Evolutionary conservation across 2,113 vertebrate species (phyloP).

Genomic region (Pleuronectes platessa): DNA sequence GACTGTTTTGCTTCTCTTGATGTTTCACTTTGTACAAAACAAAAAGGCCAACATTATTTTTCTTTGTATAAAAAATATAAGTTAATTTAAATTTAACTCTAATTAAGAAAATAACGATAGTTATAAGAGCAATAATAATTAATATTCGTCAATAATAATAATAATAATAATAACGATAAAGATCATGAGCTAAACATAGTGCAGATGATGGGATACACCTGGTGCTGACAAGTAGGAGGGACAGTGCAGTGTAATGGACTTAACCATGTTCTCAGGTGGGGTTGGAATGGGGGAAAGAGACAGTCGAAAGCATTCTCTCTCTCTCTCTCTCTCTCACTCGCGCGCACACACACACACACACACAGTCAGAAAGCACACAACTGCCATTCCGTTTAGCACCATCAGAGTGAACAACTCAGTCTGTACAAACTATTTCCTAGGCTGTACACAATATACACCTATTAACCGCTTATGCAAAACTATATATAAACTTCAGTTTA

Average conservation of each 20-base stretch:
- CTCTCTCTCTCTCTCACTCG: background rate
- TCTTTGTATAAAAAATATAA: slow-evolving; percentile 89
- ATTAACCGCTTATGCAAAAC: slow-evolving; percentile 58
- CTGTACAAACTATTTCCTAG: slow-evolving; percentile 70
- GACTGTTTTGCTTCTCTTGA: slow-evolving; percentile 78
- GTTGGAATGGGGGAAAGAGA: slow-evolving; percentile 35
- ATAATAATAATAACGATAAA: slow-evolving; percentile 73
- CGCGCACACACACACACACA: slow-evolving; percentile 26
- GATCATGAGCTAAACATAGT: slow-evolving; percentile 86
- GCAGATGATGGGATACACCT: slow-evolving; percentile 83
- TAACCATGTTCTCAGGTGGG: slow-evolving; percentile 66
- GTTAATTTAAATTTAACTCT: slow-evolving; percentile 88
- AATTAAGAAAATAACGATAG: slow-evolving; percentile 87
- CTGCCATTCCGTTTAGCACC: slow-evolving; percentile 82
- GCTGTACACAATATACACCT: slow-evolving; percentile 69
- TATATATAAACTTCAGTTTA: slow-evolving; percentile 64
- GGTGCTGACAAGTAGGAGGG: slow-evolving; percentile 77
- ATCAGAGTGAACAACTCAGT: slow-evolving; percentile 77
- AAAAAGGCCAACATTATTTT: slow-evolving; percentile 82
- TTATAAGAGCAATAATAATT: slow-evolving; percentile 80
- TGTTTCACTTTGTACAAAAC: slow-evolving; percentile 85
- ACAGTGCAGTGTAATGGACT: slow-evolving; percentile 79
- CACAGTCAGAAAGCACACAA: slow-evolving; percentile 55
- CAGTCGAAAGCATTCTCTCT: slow-evolving; percentile 16
- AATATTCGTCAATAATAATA: slow-evolving; percentile 60